Base-by-base conservation (phyloP, 2,797 vertebrate species). In the Gymnoscopelus microlampas region DNA sequence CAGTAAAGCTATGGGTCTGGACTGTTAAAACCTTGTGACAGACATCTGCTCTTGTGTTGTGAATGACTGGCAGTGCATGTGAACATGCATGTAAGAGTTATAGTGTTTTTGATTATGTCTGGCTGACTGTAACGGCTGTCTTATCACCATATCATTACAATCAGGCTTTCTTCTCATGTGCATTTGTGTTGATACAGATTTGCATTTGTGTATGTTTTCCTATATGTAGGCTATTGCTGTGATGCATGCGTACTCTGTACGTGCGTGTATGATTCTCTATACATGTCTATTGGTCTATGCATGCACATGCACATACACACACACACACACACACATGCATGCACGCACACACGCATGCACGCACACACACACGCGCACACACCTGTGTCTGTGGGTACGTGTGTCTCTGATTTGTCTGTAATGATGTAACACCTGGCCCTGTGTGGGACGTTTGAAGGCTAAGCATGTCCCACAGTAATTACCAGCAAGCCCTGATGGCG, bases 391-490 rank as follows among this genome's bases (percentile, higher is more conserved):
- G 48, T 72, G 62, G 70, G 59, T 68, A 55, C 56, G 59, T 69
- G 76, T 54, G 66, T 60, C 54, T 70, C 84, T 91, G 92, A 93
- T 91, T 94, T 89, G 79, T 87, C 80, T 93, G 93, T 95, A 95
- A 95, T 95, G 94, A 93, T 94, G 93, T 95, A 95, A 94, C 93
- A 93, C 93, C 94, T 94, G 92, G 91, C 94, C 94, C 89, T 85
- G 65, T 89, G 91, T 94, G 91, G 89, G 66, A 93, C 85, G 88
- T 93, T 94, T 91, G 93, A 93, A 91, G 81, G 87, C 88, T 88
- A 85, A 58, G 92, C 89, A 93, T 88, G 88, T 92, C 91, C 91
- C 88, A 79, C 87, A 88, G 89, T 92, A 94, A 93, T 95, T 94
- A 95, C 79, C 75, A 78, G 77, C 78, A 64, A 70, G 85, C 80